These are phyloP conservation scores for Andrena bucephala DNA, from an alignment of 2,888 invertebrate genomes.

Conservation along the genomic window DNA sequence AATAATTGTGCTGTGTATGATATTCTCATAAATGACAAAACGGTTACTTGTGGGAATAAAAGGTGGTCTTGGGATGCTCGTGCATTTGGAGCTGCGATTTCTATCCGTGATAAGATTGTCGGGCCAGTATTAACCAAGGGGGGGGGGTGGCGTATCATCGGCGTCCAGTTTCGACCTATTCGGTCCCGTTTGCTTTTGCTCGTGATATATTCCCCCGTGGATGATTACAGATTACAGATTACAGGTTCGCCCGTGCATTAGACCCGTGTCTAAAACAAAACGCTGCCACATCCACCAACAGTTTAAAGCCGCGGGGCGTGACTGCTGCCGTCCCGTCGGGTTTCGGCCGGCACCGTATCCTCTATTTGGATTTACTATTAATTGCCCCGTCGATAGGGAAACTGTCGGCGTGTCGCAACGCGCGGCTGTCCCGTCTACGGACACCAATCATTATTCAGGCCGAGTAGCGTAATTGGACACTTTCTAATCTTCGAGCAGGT, in stretches of 20 bases:
- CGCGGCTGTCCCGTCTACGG: slow-evolving; percentile 5
- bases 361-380: slow-evolving; percentile 56
- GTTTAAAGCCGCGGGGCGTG: slow-evolving; percentile 79
- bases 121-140: slow-evolving; percentile 33
- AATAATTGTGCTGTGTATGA: too few relatives aligned
- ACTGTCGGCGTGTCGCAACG: slow-evolving; percentile 24
- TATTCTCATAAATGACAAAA: too few relatives aligned
- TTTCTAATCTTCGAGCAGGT: slow-evolving; percentile 30
- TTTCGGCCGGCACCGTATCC: slow-evolving; percentile 40
- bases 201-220: slow-evolving; percentile 77
- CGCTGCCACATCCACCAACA: slow-evolving; percentile 81
- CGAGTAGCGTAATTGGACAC: slow-evolving; percentile 12
- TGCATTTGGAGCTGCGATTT: background rate
- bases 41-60: too few relatives aligned
- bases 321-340: slow-evolving; percentile 57
- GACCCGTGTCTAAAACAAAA: slow-evolving; percentile 83
- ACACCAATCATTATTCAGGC: slow-evolving; percentile 25
- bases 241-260: slow-evolving; percentile 80
- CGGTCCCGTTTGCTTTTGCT: slow-evolving; percentile 68
- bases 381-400: slow-evolving; percentile 35
- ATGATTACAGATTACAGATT: slow-evolving; percentile 80
- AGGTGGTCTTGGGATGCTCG: too few relatives aligned
- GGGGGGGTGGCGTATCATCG: slow-evolving; percentile 22
- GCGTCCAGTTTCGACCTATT: slow-evolving; percentile 40
- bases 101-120: background rate